Base-by-base conservation (phyloP, 1,140 invertebrate species). In the Eupristina koningsbergeri region DNA sequence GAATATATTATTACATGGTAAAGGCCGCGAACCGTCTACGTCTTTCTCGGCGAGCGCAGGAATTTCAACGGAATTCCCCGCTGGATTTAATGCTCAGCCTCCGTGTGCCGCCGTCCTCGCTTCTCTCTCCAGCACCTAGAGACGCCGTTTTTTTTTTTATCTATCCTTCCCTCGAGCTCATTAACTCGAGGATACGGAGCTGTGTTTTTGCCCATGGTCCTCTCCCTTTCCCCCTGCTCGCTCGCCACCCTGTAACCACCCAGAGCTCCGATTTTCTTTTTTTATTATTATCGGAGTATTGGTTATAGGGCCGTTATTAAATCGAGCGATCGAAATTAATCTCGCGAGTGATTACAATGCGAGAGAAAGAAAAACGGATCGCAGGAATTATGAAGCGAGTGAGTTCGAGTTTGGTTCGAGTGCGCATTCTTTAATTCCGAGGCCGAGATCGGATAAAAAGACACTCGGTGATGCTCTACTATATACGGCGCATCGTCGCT, bases 1-100 rank as follows among this genome's bases (percentile, higher is more conserved):
- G 76, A 82, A 85, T 85, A 82, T 80, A 84, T 84, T 84, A 80
- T 75, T 80, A 80, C 77, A 58, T 34, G 50, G 83, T 64, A 80
- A 80, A 63, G 67, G 71, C 73, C 67, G 77, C 76, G 64, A 73
- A 69, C 76, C 71, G 73, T 80, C 69, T 81, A 75, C 73, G 81
- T 76, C 73, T 64, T 47, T 80, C 47, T 50, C 64, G 41, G 26
- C 58, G 74, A 26, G 58, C 47, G 39, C 19, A 39, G 76, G 58
- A 47, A 67, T 79, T 61, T 31, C 79, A 39, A 34, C 50, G 79
- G 67, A 73, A 73, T 80, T 71, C 61, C 77, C 61, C 29, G 31
- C 47, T 76, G 50, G 31, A 50, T 76, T 77, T 50, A 50, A 50
- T 61, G n/a, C 50, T 76, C 13, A 22, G n/a, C 8, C 47, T 22